Evolutionary conservation across 2,888 invertebrate species (phyloP), one percentile per base, ranked within the genome.

Genomic region (Eupithecia exiguata): DNA sequence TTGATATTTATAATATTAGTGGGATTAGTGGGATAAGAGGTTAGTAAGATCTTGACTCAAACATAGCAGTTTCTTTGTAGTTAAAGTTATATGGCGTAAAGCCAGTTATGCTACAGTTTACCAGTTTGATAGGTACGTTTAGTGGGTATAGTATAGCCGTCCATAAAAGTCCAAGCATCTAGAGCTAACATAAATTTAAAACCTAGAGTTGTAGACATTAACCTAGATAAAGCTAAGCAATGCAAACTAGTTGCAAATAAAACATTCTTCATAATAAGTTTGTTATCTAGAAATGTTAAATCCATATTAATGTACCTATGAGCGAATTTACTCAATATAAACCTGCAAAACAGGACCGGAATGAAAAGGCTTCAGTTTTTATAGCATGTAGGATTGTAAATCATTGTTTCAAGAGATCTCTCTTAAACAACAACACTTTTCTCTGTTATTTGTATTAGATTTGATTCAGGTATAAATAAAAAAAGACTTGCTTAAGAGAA

Each of bases 191-290:
- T 35, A 62, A 62, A 53, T 21, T 49, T 53, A 21, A 53, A 58
- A 58, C 69, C 18, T 38, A 65, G 36, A 65, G n/a, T 68, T 71
- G 65, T 69, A 72, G 70, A 80, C 84, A 86, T 88, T 88, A 88
- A 85, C 89, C 89, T 86, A 89, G 81, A 85, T 88, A 68, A n/a
- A 38, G 40, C 38, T 25, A 21, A 36, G 38, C 21, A 38, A n/a
- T 73, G 38, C 68, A 69, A 81, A 80, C 75, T 69, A 80, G 77
- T 82, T 76, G 78, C 70, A 71, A 79, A 74, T 76, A 75, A 74
- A 78, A 78, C 77, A 80, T 83, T 78, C 80, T 79, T 80, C 69
- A 76, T 80, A 78, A 82, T 46, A n/a, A 21, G 21, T 12, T 58
- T 58, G 0, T 25, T 58, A 25, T 58, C 53, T 25, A 58, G 10